These are phyloP conservation scores for Eurois occulta DNA, from an alignment of 2,888 invertebrate species.

Conservation along the genomic window DNA sequence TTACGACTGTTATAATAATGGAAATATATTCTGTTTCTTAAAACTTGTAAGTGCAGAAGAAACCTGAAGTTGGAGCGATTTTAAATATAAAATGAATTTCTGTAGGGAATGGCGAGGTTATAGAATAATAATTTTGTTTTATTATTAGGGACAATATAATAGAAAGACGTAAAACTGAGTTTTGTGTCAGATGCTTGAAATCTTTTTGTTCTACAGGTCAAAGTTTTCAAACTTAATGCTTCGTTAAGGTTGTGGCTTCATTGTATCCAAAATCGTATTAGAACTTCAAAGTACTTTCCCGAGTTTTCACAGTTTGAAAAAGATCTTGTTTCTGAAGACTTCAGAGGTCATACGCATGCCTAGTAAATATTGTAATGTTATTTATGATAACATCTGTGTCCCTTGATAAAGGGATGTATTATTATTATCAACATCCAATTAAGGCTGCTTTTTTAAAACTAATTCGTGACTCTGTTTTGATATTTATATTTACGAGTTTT, in stretches of 20 bases:
- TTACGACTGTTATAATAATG: constrained; percentile 34
- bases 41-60: constrained; percentile 45
- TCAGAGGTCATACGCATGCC: neutral
- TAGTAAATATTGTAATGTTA: constrained; percentile 5
- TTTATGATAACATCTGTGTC: neutral
- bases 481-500: no score
- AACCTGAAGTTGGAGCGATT: constrained; percentile 33
- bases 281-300: constrained; percentile 24
- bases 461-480: neutral
- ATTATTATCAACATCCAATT: neutral
- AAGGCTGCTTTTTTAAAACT: neutral
- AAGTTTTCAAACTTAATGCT: constrained; percentile 17
- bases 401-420: neutral
- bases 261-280: constrained; percentile 30
- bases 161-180: constrained; percentile 8
- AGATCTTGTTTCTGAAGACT: neutral
- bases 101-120: constrained; percentile 11
- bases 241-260: constrained; percentile 7
- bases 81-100: constrained; percentile 35
- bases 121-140: constrained; percentile 40
- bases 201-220: constrained; percentile 28
- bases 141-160: constrained; percentile 28
- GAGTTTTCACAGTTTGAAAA: constrained; percentile 5
- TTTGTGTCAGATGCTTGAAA: constrained; percentile 17
- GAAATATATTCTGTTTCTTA: constrained; percentile 53